phyloP scores from a whole-genome alignment of 2,113 vertebrate species.

The Pterophyllum scalare region DNA sequence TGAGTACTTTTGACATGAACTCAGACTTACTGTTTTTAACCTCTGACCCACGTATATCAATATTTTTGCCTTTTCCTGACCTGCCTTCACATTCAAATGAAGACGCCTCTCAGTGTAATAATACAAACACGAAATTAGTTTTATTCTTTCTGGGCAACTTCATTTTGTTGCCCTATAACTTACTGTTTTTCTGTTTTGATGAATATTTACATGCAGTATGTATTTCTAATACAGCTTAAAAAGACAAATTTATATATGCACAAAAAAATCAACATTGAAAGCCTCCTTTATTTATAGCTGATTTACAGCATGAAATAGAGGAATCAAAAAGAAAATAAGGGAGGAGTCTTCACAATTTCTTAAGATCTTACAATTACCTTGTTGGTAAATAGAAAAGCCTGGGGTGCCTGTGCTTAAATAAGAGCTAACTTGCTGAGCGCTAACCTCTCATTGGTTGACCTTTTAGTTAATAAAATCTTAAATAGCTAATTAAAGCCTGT shows the following conservation, averaged over 20 bases:
- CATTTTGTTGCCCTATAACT: neutral
- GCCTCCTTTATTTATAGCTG: neutral
- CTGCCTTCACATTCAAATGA: neutral
- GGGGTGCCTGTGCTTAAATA: conserved; percentile 56
- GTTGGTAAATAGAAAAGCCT: conserved; percentile 68
- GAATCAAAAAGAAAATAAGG: conserved; percentile 15
- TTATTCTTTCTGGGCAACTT: neutral
- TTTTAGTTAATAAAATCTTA: conserved; percentile 78
- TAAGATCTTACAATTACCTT: conserved; percentile 48
- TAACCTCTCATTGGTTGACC: conserved; percentile 72
- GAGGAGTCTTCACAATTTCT: conserved; percentile 16
- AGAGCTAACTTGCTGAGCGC: conserved; percentile 60
- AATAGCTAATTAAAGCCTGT: conserved; percentile 75
- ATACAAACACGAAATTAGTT: neutral
- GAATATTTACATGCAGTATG: neutral
- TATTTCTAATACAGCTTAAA: neutral
- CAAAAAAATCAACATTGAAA: conserved; percentile 16
- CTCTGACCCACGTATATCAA: neutral
- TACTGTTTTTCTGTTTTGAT: neutral
- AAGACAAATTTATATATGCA: conserved; percentile 14
- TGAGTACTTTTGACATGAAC: neutral
- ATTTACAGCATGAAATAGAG: neutral
- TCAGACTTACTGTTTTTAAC: neutral
- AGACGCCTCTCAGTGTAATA: neutral
- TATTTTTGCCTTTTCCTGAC: neutral